Conservation (phyloP, 2,797 vertebrate species). For the Acipenser transmontanus region DNA sequence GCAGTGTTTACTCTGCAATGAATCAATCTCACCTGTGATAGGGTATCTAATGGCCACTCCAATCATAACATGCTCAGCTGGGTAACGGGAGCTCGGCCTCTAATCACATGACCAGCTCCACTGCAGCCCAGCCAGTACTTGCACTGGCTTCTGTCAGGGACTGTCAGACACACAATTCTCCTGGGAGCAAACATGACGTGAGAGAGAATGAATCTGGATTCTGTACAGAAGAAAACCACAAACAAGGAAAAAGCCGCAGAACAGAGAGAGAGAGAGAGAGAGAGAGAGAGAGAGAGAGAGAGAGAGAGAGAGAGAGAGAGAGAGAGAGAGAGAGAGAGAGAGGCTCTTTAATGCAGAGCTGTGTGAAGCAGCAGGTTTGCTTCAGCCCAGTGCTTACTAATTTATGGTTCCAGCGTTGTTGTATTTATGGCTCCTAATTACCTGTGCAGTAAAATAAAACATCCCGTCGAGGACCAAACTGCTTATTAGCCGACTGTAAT, state of each 20-base stretch:
- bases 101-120: too few relatives aligned
- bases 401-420: background rate
- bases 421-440: slow-evolving; percentile 1
- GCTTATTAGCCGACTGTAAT: background rate
- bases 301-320: too few relatives aligned
- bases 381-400: background rate
- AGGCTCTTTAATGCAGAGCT: background rate
- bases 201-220: background rate
- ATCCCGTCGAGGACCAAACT: background rate
- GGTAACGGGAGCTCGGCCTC: too few relatives aligned
- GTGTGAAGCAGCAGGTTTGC: background rate
- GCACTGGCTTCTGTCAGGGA: background rate
- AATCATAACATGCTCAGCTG: too few relatives aligned
- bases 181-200: background rate
- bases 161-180: background rate
- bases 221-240: background rate
- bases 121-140: too few relatives aligned
- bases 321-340: too few relatives aligned
- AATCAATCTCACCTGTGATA: too few relatives aligned
- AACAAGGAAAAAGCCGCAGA: background rate
- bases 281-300: too few relatives aligned
- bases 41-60: too few relatives aligned
- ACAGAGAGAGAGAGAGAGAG: background rate
- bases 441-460: background rate
- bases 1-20: too few relatives aligned